Evolutionary conservation across 2,888 invertebrate species (phyloP).

Genomic region (Drosophila fulvimacula): DNA sequence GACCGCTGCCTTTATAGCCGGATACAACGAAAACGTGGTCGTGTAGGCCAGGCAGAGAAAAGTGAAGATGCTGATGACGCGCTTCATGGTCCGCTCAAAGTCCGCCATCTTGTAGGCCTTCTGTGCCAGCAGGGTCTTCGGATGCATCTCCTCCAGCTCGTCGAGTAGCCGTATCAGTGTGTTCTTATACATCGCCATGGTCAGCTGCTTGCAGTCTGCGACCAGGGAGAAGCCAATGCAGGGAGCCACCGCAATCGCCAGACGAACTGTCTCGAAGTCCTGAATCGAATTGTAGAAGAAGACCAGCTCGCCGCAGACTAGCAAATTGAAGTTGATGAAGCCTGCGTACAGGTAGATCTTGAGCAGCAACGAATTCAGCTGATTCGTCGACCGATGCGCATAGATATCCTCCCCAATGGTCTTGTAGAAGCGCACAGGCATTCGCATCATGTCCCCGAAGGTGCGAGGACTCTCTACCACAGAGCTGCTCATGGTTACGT

Average conservation of each 20-base stretch:
- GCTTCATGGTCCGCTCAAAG: slow-evolving; percentile 62
- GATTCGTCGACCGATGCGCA: slow-evolving; percentile 63
- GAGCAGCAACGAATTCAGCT: slow-evolving; percentile 31
- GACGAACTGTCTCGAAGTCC: slow-evolving; percentile 64
- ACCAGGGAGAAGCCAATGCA: slow-evolving; percentile 80
- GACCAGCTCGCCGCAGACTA: slow-evolving; percentile 71
- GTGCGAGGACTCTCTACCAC: slow-evolving; percentile 27
- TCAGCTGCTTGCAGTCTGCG: slow-evolving; percentile 74
- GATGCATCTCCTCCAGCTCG: slow-evolving; percentile 77
- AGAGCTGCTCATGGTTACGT: slow-evolving; percentile 35
- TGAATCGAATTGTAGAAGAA: slow-evolving; percentile 71
- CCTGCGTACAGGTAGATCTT: slow-evolving; percentile 65
- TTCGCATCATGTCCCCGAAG: slow-evolving; percentile 65
- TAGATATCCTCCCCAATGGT: slow-evolving; percentile 77
- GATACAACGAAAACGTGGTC: slow-evolving; percentile 71
- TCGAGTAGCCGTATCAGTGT: slow-evolving; percentile 66
- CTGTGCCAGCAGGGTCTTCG: slow-evolving; percentile 61
- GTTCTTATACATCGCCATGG: slow-evolving; percentile 60
- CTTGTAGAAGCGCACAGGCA: slow-evolving; percentile 70
- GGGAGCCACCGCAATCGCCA: slow-evolving; percentile 80
- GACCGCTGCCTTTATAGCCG: slow-evolving; percentile 70
- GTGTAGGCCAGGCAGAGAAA: slow-evolving; percentile 75
- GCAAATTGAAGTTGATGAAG: slow-evolving; percentile 72
- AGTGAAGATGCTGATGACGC: slow-evolving; percentile 73
- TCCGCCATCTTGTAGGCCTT: slow-evolving; percentile 48